Percentiles rank a stretch among this genome's conserved stretches.
Conservation (phyloP, 2,888 invertebrate species). For the Dysmachus trigonus region DNA sequence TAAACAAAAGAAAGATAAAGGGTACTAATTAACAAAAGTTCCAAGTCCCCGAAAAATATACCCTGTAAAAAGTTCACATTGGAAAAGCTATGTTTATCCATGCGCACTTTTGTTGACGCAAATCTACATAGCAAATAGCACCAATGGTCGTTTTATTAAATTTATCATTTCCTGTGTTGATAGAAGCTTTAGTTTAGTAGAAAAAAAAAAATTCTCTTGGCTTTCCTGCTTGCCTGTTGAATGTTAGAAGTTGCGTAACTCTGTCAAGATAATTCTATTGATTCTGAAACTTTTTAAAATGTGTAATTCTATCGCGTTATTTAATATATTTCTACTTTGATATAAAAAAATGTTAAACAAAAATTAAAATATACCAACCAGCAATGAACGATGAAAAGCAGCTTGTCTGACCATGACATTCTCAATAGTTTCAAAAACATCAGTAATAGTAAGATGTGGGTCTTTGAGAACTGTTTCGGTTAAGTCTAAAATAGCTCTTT, state of each 20-base stretch:
- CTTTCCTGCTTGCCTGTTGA: background rate
- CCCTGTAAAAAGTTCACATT: background rate
- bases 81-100: background rate
- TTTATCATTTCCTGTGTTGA: background rate
- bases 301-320: background rate
- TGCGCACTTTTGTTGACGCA: background rate
- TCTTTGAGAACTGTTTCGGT: conserved; percentile 74
- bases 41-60: background rate
- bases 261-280: background rate
- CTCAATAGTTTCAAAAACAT: conserved; percentile 69
- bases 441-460: conserved; percentile 67
- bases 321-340: background rate
- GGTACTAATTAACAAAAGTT: background rate
- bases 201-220: background rate
- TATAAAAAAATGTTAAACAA: background rate
- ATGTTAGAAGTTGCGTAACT: background rate
- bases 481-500: conserved; percentile 71
- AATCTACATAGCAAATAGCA: background rate
- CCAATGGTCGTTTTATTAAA: background rate
- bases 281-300: background rate
- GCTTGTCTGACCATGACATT: conserved; percentile 71
- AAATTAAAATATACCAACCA: conserved; percentile 67
- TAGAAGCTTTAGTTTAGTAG: background rate
- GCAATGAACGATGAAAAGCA: conserved; percentile 71
- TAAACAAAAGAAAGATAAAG: background rate